Evolutionary conservation across 2,797 vertebrate species (phyloP).

Genomic region (Picus viridis): DNA sequence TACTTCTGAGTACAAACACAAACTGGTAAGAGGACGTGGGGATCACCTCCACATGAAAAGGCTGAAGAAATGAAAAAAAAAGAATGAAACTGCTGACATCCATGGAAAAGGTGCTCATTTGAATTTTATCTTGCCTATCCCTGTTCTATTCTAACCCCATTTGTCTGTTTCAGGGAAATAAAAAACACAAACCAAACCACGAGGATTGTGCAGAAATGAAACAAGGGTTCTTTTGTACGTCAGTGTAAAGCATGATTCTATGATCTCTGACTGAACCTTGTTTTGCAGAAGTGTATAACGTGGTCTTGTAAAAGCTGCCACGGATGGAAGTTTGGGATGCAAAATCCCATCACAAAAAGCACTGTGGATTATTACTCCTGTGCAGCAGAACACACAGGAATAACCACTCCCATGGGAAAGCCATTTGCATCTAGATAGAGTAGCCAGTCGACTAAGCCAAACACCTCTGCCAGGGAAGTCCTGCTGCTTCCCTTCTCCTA

Average conservation of each 20-base stretch:
- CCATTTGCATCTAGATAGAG: not conserved
- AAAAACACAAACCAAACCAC: not conserved
- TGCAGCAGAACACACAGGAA: not conserved
- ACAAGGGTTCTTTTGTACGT: not conserved
- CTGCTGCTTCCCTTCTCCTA: not conserved
- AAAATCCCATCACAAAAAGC: not conserved
- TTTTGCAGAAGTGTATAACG: not conserved
- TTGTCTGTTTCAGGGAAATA: not conserved
- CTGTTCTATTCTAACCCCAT: not conserved
- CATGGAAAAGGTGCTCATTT: not conserved
- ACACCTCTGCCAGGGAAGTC: not conserved
- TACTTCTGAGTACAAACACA: not conserved
- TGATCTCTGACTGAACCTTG: not conserved
- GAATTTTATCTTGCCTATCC: not conserved
- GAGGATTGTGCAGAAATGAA: not conserved
- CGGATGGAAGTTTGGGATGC: not conserved
- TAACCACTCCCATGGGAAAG: not conserved
- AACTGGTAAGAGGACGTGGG: not conserved
- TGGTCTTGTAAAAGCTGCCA: not conserved
- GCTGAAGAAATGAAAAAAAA: slow-evolving; percentile 10
- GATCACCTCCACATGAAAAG: not conserved
- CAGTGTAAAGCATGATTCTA: not conserved
- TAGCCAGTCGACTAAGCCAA: not conserved
- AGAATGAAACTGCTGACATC: not conserved
- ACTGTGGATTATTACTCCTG: not conserved